phyloP scores from a whole-genome alignment of 1,140 invertebrate species.

The Antheraea mylitta region DNA sequence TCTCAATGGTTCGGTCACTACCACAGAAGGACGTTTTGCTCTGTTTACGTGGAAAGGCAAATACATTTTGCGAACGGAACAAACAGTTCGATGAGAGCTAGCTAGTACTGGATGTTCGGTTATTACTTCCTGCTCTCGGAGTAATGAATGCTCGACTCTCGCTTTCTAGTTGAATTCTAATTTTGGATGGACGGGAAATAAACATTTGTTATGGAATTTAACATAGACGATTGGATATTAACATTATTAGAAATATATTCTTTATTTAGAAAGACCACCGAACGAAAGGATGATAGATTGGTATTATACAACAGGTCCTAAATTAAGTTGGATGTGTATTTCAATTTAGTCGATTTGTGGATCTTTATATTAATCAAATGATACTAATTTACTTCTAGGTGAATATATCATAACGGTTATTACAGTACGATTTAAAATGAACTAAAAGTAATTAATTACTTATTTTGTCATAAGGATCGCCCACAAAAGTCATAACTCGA shows the following conservation, averaged over 20 bases:
- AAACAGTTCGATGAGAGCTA: constrained; percentile 26
- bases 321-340: no score
- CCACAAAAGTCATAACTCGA: no score
- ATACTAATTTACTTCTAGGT: no score
- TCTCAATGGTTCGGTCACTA: constrained; percentile 21
- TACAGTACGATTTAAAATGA: no score
- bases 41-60: constrained; percentile 26
- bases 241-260: background rate
- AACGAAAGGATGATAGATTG: no score
- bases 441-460: no score
- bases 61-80: constrained; percentile 30
- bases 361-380: no score
- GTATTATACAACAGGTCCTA: no score
- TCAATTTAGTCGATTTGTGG: no score
- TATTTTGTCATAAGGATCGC: no score
- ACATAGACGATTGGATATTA: background rate
- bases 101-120: constrained; percentile 25
- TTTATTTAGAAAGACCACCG: no score
- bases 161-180: background rate
- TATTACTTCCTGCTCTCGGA: constrained; percentile 29
- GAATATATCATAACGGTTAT: no score
- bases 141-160: constrained; percentile 2
- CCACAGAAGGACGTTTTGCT: constrained; percentile 20
- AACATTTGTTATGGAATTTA: background rate
- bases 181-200: background rate